A percentile compares a stretch with the other conserved stretches of the same genome.
These are phyloP conservation scores for Bombyx mandarina DNA, from an alignment of 1,140 invertebrate species.

Conservation along the genomic window DNA sequence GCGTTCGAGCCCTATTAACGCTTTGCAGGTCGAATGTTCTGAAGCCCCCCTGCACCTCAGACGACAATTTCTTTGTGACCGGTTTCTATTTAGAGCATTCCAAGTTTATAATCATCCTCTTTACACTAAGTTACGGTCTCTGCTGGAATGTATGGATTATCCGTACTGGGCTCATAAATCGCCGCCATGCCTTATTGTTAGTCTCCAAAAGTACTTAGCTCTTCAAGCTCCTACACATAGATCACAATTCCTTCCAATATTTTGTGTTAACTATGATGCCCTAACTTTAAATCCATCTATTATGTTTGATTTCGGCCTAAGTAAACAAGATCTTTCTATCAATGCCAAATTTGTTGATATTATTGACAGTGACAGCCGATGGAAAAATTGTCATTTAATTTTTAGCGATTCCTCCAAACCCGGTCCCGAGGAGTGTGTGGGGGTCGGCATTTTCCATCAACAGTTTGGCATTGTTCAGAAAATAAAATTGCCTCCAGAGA, in stretches of 20 bases:
- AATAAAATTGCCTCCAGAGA: background rate
- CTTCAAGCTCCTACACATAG: background rate
- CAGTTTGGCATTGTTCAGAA: background rate
- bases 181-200: background rate
- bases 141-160: background rate
- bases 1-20: too few relatives aligned
- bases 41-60: slow-evolving; percentile 18
- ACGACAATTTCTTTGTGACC: slow-evolving; percentile 18
- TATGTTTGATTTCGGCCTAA: slow-evolving; percentile 5
- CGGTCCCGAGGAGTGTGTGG: background rate
- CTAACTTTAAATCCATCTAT: background rate
- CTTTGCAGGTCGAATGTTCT: too few relatives aligned
- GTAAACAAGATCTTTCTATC: too few relatives aligned
- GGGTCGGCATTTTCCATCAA: background rate
- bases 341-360: too few relatives aligned
- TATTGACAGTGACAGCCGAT: too few relatives aligned
- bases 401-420: background rate
- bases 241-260: background rate
- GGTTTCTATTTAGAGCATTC: slow-evolving; percentile 12
- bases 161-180: background rate
- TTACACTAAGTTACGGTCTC: background rate
- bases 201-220: background rate
- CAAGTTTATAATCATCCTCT: slow-evolving; percentile 13
- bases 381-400: too few relatives aligned
- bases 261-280: background rate